These are phyloP conservation scores for Chamaetylas fuelleborni DNA, from an alignment of 2,113 vertebrate species.

Conservation along the genomic window DNA sequence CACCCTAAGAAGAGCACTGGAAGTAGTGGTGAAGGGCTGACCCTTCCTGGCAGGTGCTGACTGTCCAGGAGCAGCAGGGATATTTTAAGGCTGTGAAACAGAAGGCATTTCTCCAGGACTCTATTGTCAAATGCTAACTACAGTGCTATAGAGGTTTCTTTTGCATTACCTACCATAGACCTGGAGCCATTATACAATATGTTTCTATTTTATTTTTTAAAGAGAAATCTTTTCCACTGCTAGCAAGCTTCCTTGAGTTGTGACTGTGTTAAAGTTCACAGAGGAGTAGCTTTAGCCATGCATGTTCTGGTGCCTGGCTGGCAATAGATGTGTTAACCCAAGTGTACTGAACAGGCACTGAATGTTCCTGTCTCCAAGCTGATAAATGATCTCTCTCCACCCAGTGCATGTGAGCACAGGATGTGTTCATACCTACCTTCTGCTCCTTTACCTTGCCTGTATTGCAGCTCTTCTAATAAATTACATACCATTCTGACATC, in stretches of 20 bases:
- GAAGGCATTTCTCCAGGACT: background rate
- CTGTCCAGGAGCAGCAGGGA: accelerated
- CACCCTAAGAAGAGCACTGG: background rate
- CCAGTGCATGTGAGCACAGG: background rate
- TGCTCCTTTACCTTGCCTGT: background rate
- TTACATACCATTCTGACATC: background rate
- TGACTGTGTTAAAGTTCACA: background rate
- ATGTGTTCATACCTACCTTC: background rate
- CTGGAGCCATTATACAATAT: background rate
- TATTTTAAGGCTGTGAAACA: background rate
- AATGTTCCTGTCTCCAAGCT: background rate
- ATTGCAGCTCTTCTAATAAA: background rate
- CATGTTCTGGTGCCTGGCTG: background rate
- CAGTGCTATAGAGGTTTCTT: background rate
- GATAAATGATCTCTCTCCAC: background rate
- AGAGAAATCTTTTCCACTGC: background rate
- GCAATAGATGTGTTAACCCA: background rate
- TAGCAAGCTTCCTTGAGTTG: background rate
- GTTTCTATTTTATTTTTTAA: background rate
- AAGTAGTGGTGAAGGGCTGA: background rate
- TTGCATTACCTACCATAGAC: background rate
- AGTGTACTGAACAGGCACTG: background rate
- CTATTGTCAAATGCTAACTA: background rate
- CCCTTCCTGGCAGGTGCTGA: background rate
- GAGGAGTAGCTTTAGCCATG: background rate